A percentile compares a stretch with the other conserved stretches of the same genome.
Evolutionary conservation across 1,140 invertebrate genomes (phyloP).

Genomic region (Drosophila seguyi): DNA sequence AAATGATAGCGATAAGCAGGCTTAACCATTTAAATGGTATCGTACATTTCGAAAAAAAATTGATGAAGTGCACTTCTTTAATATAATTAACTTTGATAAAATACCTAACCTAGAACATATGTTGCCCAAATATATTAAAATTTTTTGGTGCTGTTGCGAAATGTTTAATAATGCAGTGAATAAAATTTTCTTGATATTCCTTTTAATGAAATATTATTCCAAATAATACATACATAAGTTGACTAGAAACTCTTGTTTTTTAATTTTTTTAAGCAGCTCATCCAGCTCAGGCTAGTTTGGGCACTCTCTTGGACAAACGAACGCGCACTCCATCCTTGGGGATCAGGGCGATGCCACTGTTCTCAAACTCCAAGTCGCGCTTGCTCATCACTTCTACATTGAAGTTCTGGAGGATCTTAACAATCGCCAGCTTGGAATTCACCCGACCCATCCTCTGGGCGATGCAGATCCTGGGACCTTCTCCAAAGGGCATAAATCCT

Average conservation of each 20-base stretch:
- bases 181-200: not conserved
- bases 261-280: not conserved
- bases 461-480: constrained; percentile 87
- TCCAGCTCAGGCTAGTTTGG: constrained; percentile 4
- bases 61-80: not conserved
- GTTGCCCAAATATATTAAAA: not conserved
- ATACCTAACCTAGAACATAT: not conserved
- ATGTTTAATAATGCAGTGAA: not conserved
- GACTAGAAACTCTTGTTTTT: not conserved
- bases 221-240: not conserved
- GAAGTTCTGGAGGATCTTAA: constrained; percentile 68
- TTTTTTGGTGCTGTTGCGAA: too few species aligned
- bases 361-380: constrained; percentile 51
- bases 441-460: constrained; percentile 68
- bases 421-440: constrained; percentile 63
- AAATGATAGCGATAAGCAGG: constrained; percentile 25
- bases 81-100: constrained; percentile 2
- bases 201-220: not conserved
- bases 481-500: constrained; percentile 89
- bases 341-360: constrained; percentile 50
- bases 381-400: constrained; percentile 64
- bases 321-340: constrained; percentile 69
- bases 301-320: constrained; percentile 55
- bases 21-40: constrained; percentile 19
- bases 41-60: not conserved